Evolutionary conservation across 2,888 invertebrate species (phyloP).

Genomic region (Leucophenga maculata): DNA sequence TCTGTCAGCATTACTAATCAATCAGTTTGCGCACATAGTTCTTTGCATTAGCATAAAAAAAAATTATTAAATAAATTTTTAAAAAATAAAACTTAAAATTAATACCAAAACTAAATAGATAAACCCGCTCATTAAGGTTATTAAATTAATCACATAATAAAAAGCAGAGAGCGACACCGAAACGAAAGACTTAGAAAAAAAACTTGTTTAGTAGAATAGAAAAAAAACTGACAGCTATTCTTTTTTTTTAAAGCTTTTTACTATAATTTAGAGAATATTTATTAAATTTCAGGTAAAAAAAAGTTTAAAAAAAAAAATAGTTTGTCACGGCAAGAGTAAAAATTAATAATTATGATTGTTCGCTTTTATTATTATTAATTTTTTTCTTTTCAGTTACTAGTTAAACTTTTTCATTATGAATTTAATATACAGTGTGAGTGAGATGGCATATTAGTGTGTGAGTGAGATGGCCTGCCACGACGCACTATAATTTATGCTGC

Average conservation of each 20-base stretch:
- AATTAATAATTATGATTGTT: not conserved
- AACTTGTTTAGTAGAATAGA: not conserved
- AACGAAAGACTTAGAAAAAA: constrained; percentile 24
- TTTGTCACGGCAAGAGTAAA: not conserved
- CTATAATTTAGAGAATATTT: constrained; percentile 10
- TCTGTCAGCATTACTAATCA: too few species aligned
- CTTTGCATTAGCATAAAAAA: not conserved
- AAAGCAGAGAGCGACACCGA: constrained; percentile 19
- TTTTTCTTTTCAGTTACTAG: constrained; percentile 4
- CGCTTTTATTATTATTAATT: not conserved
- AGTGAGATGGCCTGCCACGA: not conserved
- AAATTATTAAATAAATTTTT: not conserved
- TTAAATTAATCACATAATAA: constrained; percentile 52
- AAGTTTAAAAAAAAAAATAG: not conserved
- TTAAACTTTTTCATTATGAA: not conserved
- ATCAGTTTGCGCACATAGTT: too few species aligned
- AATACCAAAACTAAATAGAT: not conserved
- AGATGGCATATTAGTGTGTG: too few species aligned
- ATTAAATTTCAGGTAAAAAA: constrained; percentile 20
- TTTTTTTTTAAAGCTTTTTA: not conserved
- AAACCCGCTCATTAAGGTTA: constrained; percentile 22
- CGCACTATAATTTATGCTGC: constrained; percentile 2
- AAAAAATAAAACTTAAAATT: too few species aligned
- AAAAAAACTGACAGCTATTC: not conserved
- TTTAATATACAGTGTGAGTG: not conserved